Percentiles rank a stretch among this genome's conserved stretches.
Conservation (phyloP, 2,797 vertebrate species). For the Pampus argenteus region DNA sequence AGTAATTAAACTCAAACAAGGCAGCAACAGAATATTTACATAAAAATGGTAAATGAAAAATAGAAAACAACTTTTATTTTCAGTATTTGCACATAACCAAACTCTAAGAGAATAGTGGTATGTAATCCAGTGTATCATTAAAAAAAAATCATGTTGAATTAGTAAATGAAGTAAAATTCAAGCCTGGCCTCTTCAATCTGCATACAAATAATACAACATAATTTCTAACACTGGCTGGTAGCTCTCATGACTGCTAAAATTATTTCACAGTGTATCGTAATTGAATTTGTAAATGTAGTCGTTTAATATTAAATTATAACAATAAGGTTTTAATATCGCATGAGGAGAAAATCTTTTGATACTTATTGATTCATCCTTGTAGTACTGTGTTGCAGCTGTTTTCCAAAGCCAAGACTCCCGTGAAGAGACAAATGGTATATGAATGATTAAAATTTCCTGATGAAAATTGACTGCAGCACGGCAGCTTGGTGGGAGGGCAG, state of each 20-base stretch:
- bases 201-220: too few relatives aligned
- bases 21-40: constrained; percentile 7
- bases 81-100: constrained; percentile 3
- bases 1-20: constrained; percentile 41
- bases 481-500: neutral
- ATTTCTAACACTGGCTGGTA: neutral
- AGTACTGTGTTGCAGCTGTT: neutral
- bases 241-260: neutral
- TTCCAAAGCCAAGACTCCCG: neutral
- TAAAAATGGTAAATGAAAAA: neutral
- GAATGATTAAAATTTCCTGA: neutral
- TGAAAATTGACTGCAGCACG: neutral
- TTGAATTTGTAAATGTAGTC: neutral
- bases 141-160: constrained; percentile 20
- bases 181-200: too few relatives aligned
- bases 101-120: neutral
- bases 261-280: neutral
- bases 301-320: neutral
- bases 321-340: neutral
- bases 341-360: neutral
- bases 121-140: constrained; percentile 8
- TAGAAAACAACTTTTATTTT: neutral
- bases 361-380: neutral
- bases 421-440: neutral
- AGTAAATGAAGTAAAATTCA: too few relatives aligned